Evolutionary conservation across 2,113 vertebrate species (phyloP).

Genomic region (sheep (Ovis aries)): ARS-UI_Ramb_v3.0 NC_056063.1:75220501-75221000

Average conservation of each 20-base stretch:
- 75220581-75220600: slow-evolving; percentile 19
- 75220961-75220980: not conserved
- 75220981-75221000: not conserved
- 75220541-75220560: not conserved
- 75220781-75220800: not conserved
- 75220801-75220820: not conserved
- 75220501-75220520: not conserved
- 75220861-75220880: not conserved
- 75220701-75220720: slow-evolving; percentile 54
- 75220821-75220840: not conserved
- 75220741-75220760: not conserved
- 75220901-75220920: not conserved
- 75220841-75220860: not conserved
- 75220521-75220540: not conserved
- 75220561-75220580: not conserved
- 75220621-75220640: slow-evolving; percentile 52
- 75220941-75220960: not conserved
- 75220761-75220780: not conserved
- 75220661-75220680: slow-evolving; percentile 48
- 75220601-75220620: not conserved
- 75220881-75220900: not conserved
- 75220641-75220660: slow-evolving; percentile 8
- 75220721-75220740: slow-evolving; percentile 22
- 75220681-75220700: slow-evolving; percentile 22
- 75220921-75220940: not conserved